These are phyloP conservation scores for Neopelma chrysocephalum DNA, from an alignment of 2,797 vertebrate genomes.

Conservation along the genomic window DNA sequence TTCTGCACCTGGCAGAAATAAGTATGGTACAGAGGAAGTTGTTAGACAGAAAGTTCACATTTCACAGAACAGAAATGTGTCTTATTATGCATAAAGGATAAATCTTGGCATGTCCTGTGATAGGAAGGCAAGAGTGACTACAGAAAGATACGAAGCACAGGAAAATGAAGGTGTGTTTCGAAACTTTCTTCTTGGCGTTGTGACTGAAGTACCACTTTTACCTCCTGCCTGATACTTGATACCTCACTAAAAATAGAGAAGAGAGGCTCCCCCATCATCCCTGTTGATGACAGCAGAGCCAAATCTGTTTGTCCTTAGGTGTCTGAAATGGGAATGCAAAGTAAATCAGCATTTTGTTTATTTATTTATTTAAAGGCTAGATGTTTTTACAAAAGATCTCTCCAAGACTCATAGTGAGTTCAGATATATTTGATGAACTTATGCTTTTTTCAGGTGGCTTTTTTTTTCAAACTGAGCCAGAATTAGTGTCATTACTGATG, in stretches of 20 bases:
- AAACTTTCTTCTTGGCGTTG: background rate
- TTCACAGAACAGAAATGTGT: background rate
- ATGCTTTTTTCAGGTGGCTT: background rate
- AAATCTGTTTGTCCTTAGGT: background rate
- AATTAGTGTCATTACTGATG: background rate
- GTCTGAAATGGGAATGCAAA: background rate
- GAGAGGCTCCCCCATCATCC: background rate
- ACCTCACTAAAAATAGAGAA: conserved; percentile 30
- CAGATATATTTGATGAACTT: background rate
- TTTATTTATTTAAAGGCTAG: background rate
- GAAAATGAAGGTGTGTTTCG: background rate
- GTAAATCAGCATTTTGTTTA: background rate
- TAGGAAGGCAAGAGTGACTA: background rate
- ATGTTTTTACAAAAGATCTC: conserved; percentile 1
- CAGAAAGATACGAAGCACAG: background rate
- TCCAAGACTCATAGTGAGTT: background rate
- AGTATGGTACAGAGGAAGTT: background rate
- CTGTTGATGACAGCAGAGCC: background rate
- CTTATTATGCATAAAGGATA: background rate
- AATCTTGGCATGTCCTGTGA: background rate
- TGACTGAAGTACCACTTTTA: background rate
- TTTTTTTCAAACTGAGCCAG: background rate
- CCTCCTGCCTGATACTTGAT: background rate
- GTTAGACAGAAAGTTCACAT: background rate
- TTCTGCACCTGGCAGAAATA: background rate